These are phyloP conservation scores for Drosophila quadrilineata DNA, from an alignment of 1,140 invertebrate species.

Conservation along the genomic window DNA sequence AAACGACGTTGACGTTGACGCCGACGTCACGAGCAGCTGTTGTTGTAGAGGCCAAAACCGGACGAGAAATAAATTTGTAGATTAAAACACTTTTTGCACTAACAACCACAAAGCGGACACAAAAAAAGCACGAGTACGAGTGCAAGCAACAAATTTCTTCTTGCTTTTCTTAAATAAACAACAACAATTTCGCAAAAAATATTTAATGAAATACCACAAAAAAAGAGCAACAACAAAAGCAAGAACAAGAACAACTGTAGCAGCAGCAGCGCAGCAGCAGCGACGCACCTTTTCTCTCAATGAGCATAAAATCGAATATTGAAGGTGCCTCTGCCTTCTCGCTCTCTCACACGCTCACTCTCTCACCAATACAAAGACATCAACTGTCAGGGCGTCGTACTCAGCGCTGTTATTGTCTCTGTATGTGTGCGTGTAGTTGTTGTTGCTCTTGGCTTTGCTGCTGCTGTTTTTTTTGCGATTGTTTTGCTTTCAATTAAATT, in stretches of 20 bases:
- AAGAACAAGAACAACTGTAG: slow-evolving; percentile 19
- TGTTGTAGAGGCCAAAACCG: neutral
- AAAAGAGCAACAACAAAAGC: slow-evolving; percentile 13
- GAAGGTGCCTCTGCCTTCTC: slow-evolving; percentile 41
- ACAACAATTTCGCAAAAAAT: too few relatives aligned
- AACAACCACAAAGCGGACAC: slow-evolving; percentile 20
- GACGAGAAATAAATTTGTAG: neutral
- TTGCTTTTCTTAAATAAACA: too few relatives aligned
- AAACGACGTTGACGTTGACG: too few relatives aligned
- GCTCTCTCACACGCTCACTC: neutral
- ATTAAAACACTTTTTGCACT: slow-evolving; percentile 27
- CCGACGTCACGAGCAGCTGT: slow-evolving; percentile 33
- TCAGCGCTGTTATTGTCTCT: slow-evolving; percentile 24
- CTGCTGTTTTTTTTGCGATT: slow-evolving; percentile 1
- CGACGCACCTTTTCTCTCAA: slow-evolving; percentile 13
- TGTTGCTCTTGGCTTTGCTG: too few relatives aligned
- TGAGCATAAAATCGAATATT: slow-evolving; percentile 52
- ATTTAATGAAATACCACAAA: neutral
- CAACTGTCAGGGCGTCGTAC: slow-evolving; percentile 45
- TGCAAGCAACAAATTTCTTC: neutral
- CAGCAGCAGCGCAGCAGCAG: slow-evolving; percentile 1
- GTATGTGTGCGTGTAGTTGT: too few relatives aligned
- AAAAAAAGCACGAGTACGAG: too few relatives aligned
- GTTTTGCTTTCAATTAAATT: slow-evolving; percentile 15
- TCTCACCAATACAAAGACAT: slow-evolving; percentile 22